Evolutionary conservation across 2,113 vertebrate species (phyloP), one percentile per base, ranked within the genome.

Genomic region (Lepus timidus): DNA sequence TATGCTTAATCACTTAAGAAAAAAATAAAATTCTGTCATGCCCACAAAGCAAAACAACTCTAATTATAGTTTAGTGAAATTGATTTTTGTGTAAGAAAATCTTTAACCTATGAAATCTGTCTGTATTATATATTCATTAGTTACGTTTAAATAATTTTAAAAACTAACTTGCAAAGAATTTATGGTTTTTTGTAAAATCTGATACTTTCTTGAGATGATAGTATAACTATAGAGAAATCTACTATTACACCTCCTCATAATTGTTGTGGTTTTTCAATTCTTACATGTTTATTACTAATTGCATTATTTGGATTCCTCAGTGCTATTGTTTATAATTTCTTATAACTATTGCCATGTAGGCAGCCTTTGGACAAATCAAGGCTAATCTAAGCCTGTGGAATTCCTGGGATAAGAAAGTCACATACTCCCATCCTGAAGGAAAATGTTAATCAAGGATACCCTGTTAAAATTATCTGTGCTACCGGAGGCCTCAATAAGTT

Each of bases 91-190:
- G 36, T 78, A 71, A 83, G 25, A 25, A 52, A 62, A 51, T 39
- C 62, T 65, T 78, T 82, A 82, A 83, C 19, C 8, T 9, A 64
- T 17, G 23, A 8, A 17, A 11, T 67, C 86, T 71, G 1, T 58
- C 52, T 78, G 29, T 58, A 17, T 19, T 14, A 70, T 9, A 55
- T 85, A n/a, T 65, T 70, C 73, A 79, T 6, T 74, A 33, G 23
- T 68, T 71, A 85, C 81, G 13, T 23, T 0, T 81, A 49, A 85
- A 52, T 12, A 20, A 19, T 31, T 12, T 75, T 95, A 31, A 93
- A 95, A 81, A 82, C 64, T 68, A 89, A 64, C 13, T 76, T 73
- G 49, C 73, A 62, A 49, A 82, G 9, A n/a, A 83, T 92, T 74
- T 22, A 71, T 58, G 75, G 85, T 49, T 55, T 55, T 85, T 39